A percentile compares a stretch with the other conserved stretches of the same genome.
Evolutionary conservation across 1,140 invertebrate genomes (phyloP).

Genomic region (Diorhabda carinulata): DNA sequence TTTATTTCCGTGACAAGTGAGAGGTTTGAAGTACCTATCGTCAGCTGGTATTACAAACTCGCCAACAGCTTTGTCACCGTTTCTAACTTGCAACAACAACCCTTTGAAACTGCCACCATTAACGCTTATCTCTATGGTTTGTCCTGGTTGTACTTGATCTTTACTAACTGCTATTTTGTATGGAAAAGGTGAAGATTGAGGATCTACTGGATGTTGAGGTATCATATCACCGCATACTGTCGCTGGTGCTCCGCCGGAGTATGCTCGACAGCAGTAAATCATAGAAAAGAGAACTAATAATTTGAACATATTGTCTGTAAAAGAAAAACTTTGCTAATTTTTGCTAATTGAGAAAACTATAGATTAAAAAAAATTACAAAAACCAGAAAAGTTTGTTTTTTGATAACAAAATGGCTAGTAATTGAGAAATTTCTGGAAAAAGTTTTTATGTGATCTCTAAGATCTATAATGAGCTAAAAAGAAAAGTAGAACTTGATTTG

Average conservation of each 20-base stretch:
- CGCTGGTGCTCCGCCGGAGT: conserved; percentile 44
- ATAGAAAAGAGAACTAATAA: conserved; percentile 18
- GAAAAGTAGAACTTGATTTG: too few relatives aligned
- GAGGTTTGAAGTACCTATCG: conserved; percentile 39
- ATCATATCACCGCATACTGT: conserved; percentile 46
- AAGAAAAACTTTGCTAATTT: neutral
- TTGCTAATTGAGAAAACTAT: too few relatives aligned
- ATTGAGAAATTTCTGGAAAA: too few relatives aligned
- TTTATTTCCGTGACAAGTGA: conserved; percentile 39
- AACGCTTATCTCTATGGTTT: conserved; percentile 42
- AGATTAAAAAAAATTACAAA: too few relatives aligned
- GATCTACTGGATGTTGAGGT: conserved; percentile 43
- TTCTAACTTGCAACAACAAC: conserved; percentile 48
- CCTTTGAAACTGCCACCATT: conserved; percentile 45
- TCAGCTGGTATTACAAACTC: conserved; percentile 39
- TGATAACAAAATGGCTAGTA: too few relatives aligned
- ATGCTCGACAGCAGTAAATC: conserved; percentile 27
- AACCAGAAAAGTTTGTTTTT: too few relatives aligned
- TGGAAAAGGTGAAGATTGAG: conserved; percentile 40
- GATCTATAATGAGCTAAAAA: too few relatives aligned
- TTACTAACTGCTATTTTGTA: conserved; percentile 44
- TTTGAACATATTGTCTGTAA: conserved; percentile 10
- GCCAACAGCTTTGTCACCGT: conserved; percentile 44
- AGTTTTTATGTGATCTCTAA: too few relatives aligned
- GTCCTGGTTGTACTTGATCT: conserved; percentile 38